Conservation (phyloP, 2,113 vertebrate genomes). For the Seriola quinqueradiata region DNA sequence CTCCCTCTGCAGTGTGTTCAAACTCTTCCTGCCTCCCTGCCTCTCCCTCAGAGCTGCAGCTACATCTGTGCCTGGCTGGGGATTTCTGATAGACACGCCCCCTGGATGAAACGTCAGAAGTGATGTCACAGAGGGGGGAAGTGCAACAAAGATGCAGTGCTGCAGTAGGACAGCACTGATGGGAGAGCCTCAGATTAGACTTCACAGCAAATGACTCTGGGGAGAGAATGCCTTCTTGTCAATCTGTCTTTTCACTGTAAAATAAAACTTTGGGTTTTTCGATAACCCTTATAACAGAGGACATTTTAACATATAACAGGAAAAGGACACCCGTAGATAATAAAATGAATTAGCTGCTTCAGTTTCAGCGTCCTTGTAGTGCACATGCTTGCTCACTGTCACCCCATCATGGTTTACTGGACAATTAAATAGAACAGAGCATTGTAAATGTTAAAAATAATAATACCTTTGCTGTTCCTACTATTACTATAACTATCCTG, state of each 20-base stretch:
- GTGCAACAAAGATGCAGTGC: conserved; percentile 68
- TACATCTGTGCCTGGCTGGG: conserved; percentile 55
- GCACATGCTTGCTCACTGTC: not conserved
- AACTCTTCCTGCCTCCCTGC: conserved; percentile 57
- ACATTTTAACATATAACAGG: no score
- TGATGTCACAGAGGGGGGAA: conserved; percentile 81
- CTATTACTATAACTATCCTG: no score
- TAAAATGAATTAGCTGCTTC: no score
- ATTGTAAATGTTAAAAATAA: not conserved
- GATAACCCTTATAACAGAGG: no score
- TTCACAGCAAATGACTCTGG: not conserved
- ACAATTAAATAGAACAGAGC: no score
- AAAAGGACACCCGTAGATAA: no score
- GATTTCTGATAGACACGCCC: conserved; percentile 78
- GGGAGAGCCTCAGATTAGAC: conserved; percentile 54
- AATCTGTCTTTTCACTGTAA: no score
- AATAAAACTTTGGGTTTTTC: no score
- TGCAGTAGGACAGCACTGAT: conserved; percentile 59
- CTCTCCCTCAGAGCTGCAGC: conserved; percentile 75
- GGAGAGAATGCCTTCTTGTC: no score
- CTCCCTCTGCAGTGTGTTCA: conserved; percentile 61
- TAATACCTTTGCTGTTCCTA: no score
- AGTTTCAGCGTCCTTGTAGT: not conserved
- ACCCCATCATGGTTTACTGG: no score
- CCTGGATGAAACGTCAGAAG: conserved; percentile 70